These are phyloP conservation scores for Laspeyria flexula DNA, from an alignment of 2,888 invertebrate genomes.

Conservation along the genomic window DNA sequence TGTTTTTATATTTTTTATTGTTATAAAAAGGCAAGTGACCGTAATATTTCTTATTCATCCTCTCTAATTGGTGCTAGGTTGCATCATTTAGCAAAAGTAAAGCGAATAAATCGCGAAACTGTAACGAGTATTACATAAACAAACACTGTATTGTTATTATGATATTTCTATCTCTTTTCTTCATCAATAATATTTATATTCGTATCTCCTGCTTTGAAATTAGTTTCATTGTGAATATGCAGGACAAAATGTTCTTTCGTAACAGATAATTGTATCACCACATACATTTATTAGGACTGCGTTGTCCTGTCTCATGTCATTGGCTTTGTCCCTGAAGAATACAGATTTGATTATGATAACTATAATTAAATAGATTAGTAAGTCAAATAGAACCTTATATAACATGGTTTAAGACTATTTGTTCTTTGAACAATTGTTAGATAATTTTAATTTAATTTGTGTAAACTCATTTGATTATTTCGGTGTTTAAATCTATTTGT, in stretches of 20 bases:
- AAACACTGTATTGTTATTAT: conserved; percentile 25
- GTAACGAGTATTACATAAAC: conserved; percentile 20
- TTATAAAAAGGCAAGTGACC: conserved; percentile 22
- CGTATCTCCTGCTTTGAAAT: background rate
- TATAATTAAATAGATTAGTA: conserved; percentile 17
- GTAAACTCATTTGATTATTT: too few relatives aligned
- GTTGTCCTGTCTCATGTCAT: background rate
- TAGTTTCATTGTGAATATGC: background rate
- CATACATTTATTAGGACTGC: conserved; percentile 13
- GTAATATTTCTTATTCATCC: conserved; percentile 21
- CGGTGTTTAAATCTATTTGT: too few relatives aligned
- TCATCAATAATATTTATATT: conserved; percentile 11
- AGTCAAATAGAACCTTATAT: conserved; percentile 13
- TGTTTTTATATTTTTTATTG: conserved; percentile 67
- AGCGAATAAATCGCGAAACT: conserved; percentile 12
- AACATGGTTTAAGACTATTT: too few relatives aligned
- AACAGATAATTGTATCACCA: conserved; percentile 11
- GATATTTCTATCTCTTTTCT: conserved; percentile 22
- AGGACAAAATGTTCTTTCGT: background rate
- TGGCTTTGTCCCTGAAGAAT: conserved; percentile 5
- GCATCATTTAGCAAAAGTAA: conserved; percentile 19
- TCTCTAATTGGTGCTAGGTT: conserved; percentile 34
- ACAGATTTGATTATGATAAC: conserved; percentile 12
- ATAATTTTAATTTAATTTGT: too few relatives aligned
- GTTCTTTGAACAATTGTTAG: too few relatives aligned